Conservation (phyloP, 1,140 invertebrate genomes). For the Sycobia sp. region DNA sequence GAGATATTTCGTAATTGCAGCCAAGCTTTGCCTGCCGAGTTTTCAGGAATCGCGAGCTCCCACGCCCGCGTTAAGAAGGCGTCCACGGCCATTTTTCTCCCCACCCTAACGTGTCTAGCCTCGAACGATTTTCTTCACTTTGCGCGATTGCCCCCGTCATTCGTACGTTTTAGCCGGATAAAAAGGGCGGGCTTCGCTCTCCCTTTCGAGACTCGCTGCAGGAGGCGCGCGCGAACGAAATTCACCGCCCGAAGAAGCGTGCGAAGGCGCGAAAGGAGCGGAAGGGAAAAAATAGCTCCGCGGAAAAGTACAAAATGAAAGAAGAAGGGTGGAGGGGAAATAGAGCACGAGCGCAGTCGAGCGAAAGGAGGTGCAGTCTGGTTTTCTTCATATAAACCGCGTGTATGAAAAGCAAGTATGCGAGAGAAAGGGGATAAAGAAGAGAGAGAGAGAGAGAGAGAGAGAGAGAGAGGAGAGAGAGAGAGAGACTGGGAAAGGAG, state of each 20-base stretch:
- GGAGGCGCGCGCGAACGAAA: not conserved
- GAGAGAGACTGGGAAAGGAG: too few species aligned
- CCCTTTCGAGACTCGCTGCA: too few species aligned
- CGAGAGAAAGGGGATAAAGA: not conserved
- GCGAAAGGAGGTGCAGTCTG: not conserved
- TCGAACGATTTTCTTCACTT: not conserved
- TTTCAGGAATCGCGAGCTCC: too few species aligned
- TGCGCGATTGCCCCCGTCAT: not conserved
- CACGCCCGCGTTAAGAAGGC: too few species aligned
- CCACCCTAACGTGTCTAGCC: too few species aligned
- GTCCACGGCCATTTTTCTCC: too few species aligned
- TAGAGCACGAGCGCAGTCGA: not conserved
- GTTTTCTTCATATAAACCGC: constrained; percentile 1
- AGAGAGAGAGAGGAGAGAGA: not conserved
- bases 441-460: not conserved
- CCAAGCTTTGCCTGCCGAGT: too few species aligned
- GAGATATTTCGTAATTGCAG: too few species aligned
- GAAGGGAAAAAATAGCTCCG: not conserved
- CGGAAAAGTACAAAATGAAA: too few species aligned
- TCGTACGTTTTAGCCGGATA: too few species aligned
- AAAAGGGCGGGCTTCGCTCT: too few species aligned
- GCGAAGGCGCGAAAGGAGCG: not conserved
- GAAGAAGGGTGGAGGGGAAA: not conserved
- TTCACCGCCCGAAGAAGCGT: not conserved
- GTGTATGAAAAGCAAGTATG: not conserved